These are phyloP conservation scores for Coecobrya sp. DNA, from an alignment of 2,888 invertebrate genomes.

Conservation along the genomic window DNA sequence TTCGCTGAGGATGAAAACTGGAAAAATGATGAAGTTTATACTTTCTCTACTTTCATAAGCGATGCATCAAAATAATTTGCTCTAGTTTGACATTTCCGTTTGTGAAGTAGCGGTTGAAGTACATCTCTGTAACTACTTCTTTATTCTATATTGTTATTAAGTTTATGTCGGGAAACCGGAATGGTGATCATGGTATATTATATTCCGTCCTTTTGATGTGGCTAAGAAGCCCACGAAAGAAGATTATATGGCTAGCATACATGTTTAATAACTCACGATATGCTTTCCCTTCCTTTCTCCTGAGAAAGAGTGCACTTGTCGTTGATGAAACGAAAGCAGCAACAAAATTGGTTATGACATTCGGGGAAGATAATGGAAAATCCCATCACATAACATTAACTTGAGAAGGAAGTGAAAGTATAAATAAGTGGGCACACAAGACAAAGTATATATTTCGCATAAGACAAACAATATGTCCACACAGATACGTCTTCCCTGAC, in stretches of 20 bases:
- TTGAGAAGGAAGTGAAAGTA: conserved; percentile 77
- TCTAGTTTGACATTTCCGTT: not conserved
- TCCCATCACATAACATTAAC: conserved; percentile 78
- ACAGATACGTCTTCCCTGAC: not conserved
- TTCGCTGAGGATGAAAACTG: too few species aligned
- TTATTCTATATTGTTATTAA: not conserved
- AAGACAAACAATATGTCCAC: conserved; percentile 18
- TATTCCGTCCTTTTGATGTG: conserved; percentile 36
- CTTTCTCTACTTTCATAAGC: not conserved
- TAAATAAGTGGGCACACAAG: conserved; percentile 64
- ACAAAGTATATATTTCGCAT: conserved; percentile 12
- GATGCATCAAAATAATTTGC: not conserved
- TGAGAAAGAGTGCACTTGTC: conserved; percentile 77
- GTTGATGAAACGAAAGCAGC: conserved; percentile 70
- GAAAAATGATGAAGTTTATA: not conserved
- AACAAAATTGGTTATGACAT: conserved; percentile 76
- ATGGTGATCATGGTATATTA: conserved; percentile 15
- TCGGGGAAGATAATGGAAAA: conserved; percentile 78
- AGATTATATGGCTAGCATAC: conserved; percentile 2
- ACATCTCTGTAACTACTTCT: not conserved
- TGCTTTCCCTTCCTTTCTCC: not conserved
- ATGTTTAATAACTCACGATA: not conserved
- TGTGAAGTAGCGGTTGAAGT: not conserved
- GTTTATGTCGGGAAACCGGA: not conserved
- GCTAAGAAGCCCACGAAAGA: not conserved